Conservation (phyloP, 2,888 invertebrate species). For the Smittia aterrima region DNA sequence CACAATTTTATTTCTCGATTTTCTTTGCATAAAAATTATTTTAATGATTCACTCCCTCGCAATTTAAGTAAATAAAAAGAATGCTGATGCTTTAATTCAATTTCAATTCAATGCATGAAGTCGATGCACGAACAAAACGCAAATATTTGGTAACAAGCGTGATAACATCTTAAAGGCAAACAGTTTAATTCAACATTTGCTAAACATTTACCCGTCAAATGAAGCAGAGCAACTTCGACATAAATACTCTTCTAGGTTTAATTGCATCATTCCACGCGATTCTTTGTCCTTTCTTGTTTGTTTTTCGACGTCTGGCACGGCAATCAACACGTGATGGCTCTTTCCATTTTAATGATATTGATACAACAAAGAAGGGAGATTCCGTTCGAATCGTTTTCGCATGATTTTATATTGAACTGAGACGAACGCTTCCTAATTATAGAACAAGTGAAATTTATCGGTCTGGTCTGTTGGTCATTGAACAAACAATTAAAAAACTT, state of each 20-base stretch:
- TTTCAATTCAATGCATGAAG: background rate
- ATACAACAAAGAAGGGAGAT: background rate
- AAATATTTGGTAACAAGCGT: background rate
- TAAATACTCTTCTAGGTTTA: background rate
- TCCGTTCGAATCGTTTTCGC: background rate
- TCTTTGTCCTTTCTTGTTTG: background rate
- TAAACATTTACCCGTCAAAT: slow-evolving; percentile 4
- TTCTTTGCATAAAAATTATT: too few relatives aligned
- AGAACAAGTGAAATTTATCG: background rate
- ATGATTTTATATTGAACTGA: background rate
- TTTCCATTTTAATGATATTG: slow-evolving; percentile 2
- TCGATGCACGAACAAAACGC: background rate
- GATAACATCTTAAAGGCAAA: slow-evolving; percentile 6
- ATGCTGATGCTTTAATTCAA: too few relatives aligned
- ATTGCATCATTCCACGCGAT: slow-evolving; percentile 8
- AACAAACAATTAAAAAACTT: too few relatives aligned
- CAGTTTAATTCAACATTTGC: background rate
- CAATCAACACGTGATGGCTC: background rate
- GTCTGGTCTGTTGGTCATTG: too few relatives aligned
- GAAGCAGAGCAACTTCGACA: background rate
- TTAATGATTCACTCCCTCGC: too few relatives aligned
- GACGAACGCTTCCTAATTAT: background rate
- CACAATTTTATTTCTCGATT: too few relatives aligned
- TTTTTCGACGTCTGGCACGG: background rate
- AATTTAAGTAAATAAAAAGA: too few relatives aligned